Evolutionary conservation across 2,113 vertebrate genomes (phyloP).

Genomic region (Semnornis frantzii): DNA sequence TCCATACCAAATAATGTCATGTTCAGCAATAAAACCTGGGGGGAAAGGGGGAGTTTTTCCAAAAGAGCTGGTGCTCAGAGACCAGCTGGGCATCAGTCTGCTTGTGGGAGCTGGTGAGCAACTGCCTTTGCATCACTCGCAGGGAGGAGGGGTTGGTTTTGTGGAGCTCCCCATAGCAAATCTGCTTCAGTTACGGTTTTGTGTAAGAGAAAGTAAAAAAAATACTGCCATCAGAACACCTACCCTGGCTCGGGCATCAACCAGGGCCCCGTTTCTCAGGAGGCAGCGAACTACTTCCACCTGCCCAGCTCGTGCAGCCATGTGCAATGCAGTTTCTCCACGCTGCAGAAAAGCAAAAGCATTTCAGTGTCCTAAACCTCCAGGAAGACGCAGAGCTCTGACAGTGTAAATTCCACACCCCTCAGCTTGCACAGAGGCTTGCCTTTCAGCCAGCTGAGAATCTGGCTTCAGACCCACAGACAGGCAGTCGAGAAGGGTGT

Average conservation of each 20-base stretch:
- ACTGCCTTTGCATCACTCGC: neutral
- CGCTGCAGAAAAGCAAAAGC: slow-evolving; percentile 80
- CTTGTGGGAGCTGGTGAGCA: neutral
- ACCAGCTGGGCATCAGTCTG: neutral
- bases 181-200: neutral
- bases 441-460: neutral
- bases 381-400: neutral
- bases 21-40: neutral
- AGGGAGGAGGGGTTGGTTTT: too few relatives aligned
- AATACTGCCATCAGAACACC: slow-evolving; percentile 28
- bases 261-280: slow-evolving; percentile 93
- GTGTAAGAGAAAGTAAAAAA: neutral
- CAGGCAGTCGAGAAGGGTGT: fast-evolving
- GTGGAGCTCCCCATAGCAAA: neutral
- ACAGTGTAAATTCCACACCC: neutral
- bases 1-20: neutral
- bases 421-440: fast-evolving
- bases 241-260: slow-evolving; percentile 96
- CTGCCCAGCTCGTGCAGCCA: slow-evolving; percentile 95
- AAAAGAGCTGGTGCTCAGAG: neutral
- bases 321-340: slow-evolving; percentile 94
- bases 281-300: slow-evolving; percentile 97
- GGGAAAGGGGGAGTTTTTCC: neutral
- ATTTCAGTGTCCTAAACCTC: neutral
- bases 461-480: neutral